Evolutionary conservation across 2,113 vertebrate species (phyloP).

Genomic region (Ardeotis arabs): DNA sequence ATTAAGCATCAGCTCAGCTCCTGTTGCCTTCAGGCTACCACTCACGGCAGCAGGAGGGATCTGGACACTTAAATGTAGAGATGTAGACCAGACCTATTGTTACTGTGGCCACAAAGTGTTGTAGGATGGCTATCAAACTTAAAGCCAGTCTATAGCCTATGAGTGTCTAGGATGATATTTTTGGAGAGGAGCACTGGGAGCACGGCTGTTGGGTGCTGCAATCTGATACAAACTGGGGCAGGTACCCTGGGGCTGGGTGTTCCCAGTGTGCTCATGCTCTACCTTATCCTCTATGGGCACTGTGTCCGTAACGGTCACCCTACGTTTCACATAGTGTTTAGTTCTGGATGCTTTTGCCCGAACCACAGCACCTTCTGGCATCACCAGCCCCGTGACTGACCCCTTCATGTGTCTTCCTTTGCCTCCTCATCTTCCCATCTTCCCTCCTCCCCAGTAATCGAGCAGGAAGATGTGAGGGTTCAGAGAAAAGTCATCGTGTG

Average conservation of each 20-base stretch:
- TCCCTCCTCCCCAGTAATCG: background rate
- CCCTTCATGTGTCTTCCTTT: background rate
- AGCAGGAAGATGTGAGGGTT: background rate
- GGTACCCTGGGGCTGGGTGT: background rate
- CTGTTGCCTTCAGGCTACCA: background rate
- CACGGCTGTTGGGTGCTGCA: background rate
- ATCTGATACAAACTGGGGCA: background rate
- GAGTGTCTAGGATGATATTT: background rate
- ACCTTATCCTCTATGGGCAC: rapidly evolving
- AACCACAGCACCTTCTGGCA: background rate
- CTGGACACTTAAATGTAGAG: background rate
- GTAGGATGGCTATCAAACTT: background rate
- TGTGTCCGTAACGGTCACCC: background rate
- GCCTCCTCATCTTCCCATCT: background rate
- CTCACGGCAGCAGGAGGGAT: background rate
- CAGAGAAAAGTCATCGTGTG: background rate
- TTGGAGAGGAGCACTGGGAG: background rate
- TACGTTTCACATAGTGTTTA: rapidly evolving
- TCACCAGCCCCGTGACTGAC: background rate
- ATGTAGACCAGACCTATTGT: background rate
- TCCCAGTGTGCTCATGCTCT: rapidly evolving
- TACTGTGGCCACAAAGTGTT: background rate
- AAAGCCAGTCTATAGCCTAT: rapidly evolving
- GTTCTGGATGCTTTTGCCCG: background rate
- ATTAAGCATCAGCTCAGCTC: background rate